phyloP scores from a whole-genome alignment of 1,140 invertebrate species.

The Leptopilina boulardi region DNA sequence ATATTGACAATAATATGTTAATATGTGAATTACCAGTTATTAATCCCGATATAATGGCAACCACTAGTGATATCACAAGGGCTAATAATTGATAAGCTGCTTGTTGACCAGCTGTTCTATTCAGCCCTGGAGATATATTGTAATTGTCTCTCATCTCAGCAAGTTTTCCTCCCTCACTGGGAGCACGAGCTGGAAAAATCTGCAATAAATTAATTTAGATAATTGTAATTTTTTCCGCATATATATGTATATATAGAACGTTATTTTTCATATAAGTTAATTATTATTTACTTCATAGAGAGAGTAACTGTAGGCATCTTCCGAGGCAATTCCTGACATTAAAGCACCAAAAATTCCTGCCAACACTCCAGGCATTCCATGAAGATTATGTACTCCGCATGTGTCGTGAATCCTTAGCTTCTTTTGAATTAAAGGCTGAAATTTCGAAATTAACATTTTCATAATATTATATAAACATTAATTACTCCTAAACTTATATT shows the following conservation, averaged over 20 bases:
- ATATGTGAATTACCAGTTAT: constrained; percentile 83
- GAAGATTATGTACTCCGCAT: constrained; percentile 96
- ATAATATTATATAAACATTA: neutral
- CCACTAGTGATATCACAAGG: constrained; percentile 81
- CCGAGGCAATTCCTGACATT: constrained; percentile 84
- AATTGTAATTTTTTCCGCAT: constrained; percentile 43
- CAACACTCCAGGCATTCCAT: constrained; percentile 95
- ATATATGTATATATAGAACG: constrained; percentile 35
- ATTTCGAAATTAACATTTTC: constrained; percentile 30
- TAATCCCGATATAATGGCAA: constrained; percentile 86
- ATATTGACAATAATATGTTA: neutral
- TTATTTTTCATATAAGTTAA: neutral
- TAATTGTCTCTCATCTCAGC: constrained; percentile 66
- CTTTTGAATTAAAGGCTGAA: constrained; percentile 84
- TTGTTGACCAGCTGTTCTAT: constrained; percentile 82
- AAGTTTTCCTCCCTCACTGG: constrained; percentile 57
- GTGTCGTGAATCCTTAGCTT: constrained; percentile 90
- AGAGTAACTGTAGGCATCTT: constrained; percentile 77
- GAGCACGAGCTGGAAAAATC: constrained; percentile 71
- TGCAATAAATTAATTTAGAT: constrained; percentile 45
- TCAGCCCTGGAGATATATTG: constrained; percentile 73
- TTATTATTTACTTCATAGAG: constrained; percentile 75
- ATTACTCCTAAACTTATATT: too few relatives aligned
- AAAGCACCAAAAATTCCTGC: constrained; percentile 88
- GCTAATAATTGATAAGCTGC: constrained; percentile 87